Base-by-base conservation (phyloP, 2,113 vertebrate species). In the Pangasianodon hypophthalmus region DNA sequence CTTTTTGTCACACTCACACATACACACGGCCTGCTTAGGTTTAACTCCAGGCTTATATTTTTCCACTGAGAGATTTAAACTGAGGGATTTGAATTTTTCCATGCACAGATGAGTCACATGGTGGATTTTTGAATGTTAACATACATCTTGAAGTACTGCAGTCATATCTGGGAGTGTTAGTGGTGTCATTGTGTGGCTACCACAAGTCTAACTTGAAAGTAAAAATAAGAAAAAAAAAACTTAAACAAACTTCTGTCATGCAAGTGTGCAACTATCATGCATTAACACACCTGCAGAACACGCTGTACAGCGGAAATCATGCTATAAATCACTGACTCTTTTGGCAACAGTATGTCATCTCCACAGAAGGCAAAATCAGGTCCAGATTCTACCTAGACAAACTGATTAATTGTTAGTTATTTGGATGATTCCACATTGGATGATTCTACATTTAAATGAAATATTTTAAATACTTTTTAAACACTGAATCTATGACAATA, bases 121-220 rank as follows among this genome's bases (percentile, higher is more conserved):
- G 79, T 75, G 50, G 83, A 86, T 67, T 64, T 91, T 50, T 85
- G 41, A 89, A 89, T 89, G 90, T 89, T 90, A 85, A 85, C 60
- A 88, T 64, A n/a, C 44, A 83, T 67, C 69, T 58, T 85, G 48
- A 89, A 91, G 84, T 81, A 89, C 75, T 73, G 56, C 79, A 54
- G 32, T 71, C 58, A 91, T 89, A 73, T 91, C 79, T 88, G 16
- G 50, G 77, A 87, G 50, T 29, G 86, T 88, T 54, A 64, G 29
- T 50, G 62, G 84, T 50, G 48, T 77, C 79, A 41, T 48, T 84
- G 64, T 87, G 44, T 84, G 54, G 88, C 37, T 87, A 21, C 73
- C n/a, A 73, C 80, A 79, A 69, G 26, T 41, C 77, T 29, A 24
- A 75, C 37, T 73, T 84, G 3, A 54, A 85, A 80, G 32, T 41